Evolutionary conservation across 2,797 vertebrate species (phyloP).

Genomic region (Emydoidea blandingii): DNA sequence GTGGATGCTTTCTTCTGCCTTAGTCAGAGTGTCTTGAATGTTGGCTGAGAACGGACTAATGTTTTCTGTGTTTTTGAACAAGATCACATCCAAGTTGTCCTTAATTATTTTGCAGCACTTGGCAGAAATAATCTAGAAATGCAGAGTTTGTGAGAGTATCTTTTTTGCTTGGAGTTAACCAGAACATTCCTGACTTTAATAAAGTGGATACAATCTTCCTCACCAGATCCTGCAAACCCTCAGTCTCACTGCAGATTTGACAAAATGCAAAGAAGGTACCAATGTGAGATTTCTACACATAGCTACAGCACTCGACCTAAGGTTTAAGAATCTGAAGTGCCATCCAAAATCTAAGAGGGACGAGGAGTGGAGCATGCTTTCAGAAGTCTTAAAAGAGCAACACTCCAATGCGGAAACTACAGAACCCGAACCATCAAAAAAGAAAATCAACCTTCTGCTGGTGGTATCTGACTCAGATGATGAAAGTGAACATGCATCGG

Average conservation of each 20-base stretch:
- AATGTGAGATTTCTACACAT: too few relatives aligned
- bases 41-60: background rate
- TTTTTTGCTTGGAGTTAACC: background rate
- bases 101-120: background rate
- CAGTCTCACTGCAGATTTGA: background rate
- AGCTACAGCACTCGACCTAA: too few relatives aligned
- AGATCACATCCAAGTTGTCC: background rate
- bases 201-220: background rate
- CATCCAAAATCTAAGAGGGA: too few relatives aligned
- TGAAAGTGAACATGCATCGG: too few relatives aligned
- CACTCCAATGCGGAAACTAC: too few relatives aligned
- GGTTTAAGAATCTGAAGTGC: too few relatives aligned
- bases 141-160: background rate
- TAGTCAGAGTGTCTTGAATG: constrained; percentile 7
- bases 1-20: constrained; percentile 7
- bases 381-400: too few relatives aligned
- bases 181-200: background rate
- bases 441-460: too few relatives aligned
- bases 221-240: background rate
- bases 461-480: too few relatives aligned
- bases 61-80: background rate
- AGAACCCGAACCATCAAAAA: too few relatives aligned
- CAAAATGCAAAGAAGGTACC: too few relatives aligned
- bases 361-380: too few relatives aligned
- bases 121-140: background rate